Evolutionary conservation across 2,797 vertebrate genomes (phyloP).

Genomic region (Hoplostethus mediterraneus): DNA sequence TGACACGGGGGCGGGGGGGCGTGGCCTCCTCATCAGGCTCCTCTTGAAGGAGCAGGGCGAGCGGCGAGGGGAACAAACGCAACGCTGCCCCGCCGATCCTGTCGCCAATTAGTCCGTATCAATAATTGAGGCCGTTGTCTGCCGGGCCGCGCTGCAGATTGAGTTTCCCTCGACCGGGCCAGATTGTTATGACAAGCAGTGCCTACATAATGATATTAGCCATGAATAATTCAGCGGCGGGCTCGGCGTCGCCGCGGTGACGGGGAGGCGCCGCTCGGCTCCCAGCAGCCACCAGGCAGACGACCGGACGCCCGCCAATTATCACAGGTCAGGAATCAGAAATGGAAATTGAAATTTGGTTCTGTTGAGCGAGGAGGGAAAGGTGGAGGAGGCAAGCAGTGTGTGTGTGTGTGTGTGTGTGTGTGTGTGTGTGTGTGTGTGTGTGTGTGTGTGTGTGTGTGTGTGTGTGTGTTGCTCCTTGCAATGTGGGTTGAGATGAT

Average conservation of each 20-base stretch:
- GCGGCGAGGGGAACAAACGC: slow-evolving; percentile 85
- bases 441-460: slow-evolving; percentile 33
- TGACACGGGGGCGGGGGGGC: slow-evolving; percentile 80
- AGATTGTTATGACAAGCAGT: slow-evolving; percentile 95
- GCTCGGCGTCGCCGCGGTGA: slow-evolving; percentile 80
- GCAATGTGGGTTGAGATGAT: slow-evolving; percentile 64
- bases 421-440: slow-evolving; percentile 18
- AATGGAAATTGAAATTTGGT: slow-evolving; percentile 73
- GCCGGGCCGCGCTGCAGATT: slow-evolving; percentile 83
- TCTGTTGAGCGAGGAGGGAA: slow-evolving; percentile 18
- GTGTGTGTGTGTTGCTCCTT: slow-evolving; percentile 15
- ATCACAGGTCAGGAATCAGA: slow-evolving; percentile 81
- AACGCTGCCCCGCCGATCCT: slow-evolving; percentile 90
- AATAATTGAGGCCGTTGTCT: slow-evolving; percentile 94
- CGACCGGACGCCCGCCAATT: slow-evolving; percentile 65
- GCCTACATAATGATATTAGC: slow-evolving; percentile 96
- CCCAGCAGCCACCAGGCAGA: slow-evolving; percentile 54
- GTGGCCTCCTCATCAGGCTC: slow-evolving; percentile 82
- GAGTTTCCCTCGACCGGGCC: slow-evolving; percentile 88
- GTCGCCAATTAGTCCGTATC: slow-evolving; percentile 97
- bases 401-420: slow-evolving; percentile 11
- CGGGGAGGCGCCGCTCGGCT: slow-evolving; percentile 61
- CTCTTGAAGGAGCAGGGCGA: slow-evolving; percentile 84
- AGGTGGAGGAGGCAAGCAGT: neutral
- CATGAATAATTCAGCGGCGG: slow-evolving; percentile 91